Evolutionary conservation across 2,113 vertebrate species (phyloP), one percentile per base, ranked within the genome.

Genomic region (Muntiacus muntjak): DNA sequence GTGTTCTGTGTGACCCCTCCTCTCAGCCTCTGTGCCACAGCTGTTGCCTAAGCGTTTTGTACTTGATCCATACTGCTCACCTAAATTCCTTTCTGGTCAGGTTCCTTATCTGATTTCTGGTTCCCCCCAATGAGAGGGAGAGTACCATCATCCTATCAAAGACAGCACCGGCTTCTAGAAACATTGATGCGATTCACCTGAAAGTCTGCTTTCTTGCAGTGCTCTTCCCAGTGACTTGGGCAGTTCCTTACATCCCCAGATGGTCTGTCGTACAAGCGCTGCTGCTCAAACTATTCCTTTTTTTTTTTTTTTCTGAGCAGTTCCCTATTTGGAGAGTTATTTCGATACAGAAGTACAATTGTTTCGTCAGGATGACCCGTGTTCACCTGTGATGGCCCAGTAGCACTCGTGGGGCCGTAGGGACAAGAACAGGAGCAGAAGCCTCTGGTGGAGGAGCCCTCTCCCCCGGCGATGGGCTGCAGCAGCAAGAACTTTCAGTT

Each of bases 161-260:
- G 99, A 87, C 99, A 99, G 55, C 99, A 99, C 47, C 99, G 99
- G 98, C 98, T 98, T 95, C 99, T 98, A 78, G 98, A 98, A 62
- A 97, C 98, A 30, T 94, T 99, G 78, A 98, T 99, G 52, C 99
- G 98, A 98, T 99, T 99, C 88, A 99, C 99, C 99, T 99, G 99
- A 98, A 99, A 99, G 98, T 99, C 99, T 0, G 99, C 99, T 98
- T 99, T 99, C 98, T 99, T 99, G 99, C 99, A 99, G 55, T 99
- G 99, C 57, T 99, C 99, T 93, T 95, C 99, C 99, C 76, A 99
- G 98, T 8, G 99, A 99, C 87, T 99, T 99, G 86, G 99, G 98
- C 86, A 99, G 99, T 96, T 99, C 99, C 96, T 99, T 99, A 95
- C 99, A 99, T 2, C 99, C 99, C 99, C 99, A 99, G 82, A 99